Conservation (phyloP, 2,113 vertebrate genomes). For the Peromyscus californicus region DNA sequence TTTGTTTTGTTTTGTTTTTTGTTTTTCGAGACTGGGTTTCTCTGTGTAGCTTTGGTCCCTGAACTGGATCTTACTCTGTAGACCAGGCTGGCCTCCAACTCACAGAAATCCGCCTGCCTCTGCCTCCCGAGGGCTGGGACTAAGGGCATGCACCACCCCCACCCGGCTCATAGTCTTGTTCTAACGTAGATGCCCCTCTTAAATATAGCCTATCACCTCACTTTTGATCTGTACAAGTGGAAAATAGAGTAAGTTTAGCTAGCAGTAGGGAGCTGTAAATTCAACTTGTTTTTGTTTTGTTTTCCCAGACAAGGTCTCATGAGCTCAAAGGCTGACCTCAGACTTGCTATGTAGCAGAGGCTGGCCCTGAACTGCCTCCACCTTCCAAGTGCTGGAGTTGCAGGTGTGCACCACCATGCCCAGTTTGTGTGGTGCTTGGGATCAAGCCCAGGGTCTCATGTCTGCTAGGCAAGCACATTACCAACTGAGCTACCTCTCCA, state of each 20-base stretch:
- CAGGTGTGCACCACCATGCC: background rate
- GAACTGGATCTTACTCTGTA: no score
- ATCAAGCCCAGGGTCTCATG: background rate
- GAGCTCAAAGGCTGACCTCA: background rate
- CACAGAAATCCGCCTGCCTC: no score
- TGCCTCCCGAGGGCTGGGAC: no score
- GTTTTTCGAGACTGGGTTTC: no score
- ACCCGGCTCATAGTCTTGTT: background rate
- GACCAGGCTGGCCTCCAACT: no score
- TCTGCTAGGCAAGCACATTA: background rate
- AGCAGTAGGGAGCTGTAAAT: background rate
- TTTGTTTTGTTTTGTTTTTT: no score
- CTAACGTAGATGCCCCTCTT: background rate
- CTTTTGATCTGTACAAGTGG: background rate
- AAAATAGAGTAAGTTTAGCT: slow-evolving; percentile 35
- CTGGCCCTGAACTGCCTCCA: background rate
- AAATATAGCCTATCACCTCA: background rate
- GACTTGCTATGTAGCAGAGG: background rate
- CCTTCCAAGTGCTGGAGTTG: no score
- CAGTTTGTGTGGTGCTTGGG: no score
- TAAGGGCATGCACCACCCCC: no score
- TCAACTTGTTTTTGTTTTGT: background rate
- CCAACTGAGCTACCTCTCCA: background rate
- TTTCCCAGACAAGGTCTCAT: background rate
- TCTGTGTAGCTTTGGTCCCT: no score